Conservation (phyloP, 2,113 vertebrate genomes). For the Puffinus mauretanicus region DNA sequence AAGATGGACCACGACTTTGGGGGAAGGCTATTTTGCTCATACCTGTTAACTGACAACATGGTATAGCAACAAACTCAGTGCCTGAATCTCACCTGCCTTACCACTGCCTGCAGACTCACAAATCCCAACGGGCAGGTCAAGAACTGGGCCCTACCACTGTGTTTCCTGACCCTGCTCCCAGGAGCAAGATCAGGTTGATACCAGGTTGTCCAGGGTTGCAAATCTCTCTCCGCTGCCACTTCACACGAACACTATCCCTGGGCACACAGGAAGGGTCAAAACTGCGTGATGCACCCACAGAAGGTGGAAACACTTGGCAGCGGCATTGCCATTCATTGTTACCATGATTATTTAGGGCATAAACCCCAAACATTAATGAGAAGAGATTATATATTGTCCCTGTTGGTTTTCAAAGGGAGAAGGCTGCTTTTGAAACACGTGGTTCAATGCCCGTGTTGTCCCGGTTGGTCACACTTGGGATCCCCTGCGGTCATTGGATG, state of each 20-base stretch:
- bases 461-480: slow-evolving; percentile 18
- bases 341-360: background rate
- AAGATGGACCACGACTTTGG: background rate
- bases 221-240: background rate
- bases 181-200: background rate
- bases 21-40: background rate
- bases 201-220: background rate
- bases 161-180: background rate
- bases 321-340: background rate
- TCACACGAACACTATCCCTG: background rate
- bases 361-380: background rate
- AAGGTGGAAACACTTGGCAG: background rate
- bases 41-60: background rate
- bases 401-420: background rate
- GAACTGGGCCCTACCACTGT: background rate
- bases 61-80: background rate
- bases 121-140: background rate
- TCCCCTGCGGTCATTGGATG: background rate
- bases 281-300: background rate
- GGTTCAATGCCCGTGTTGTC: slow-evolving; percentile 1
- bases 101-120: background rate
- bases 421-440: background rate
- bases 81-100: background rate
- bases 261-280: background rate
- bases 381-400: background rate